A percentile compares a stretch with the other conserved stretches of the same genome.
Conservation (phyloP, 2,797 vertebrate species). For the Merluccius polli region DNA sequence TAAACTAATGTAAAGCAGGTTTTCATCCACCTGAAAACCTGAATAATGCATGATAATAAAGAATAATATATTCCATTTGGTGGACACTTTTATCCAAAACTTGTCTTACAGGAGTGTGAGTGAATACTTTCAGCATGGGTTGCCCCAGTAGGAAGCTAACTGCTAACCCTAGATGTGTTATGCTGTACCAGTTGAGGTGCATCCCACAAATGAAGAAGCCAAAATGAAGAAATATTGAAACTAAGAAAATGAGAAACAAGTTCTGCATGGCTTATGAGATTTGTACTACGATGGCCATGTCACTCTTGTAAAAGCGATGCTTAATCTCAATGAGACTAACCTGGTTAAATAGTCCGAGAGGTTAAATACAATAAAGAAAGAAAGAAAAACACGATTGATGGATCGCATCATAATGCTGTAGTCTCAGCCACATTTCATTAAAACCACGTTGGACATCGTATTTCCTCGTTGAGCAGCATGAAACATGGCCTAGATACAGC, state of each 20-base stretch:
- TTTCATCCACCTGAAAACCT: slow-evolving; percentile 1
- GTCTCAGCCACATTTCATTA: not conserved
- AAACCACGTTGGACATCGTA: not conserved
- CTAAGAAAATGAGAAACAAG: not conserved
- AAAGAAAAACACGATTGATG: not conserved
- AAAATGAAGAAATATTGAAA: not conserved
- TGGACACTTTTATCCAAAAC: slow-evolving; percentile 1
- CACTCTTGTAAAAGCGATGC: not conserved
- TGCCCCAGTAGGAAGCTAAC: not conserved
- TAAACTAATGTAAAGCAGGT: not conserved
- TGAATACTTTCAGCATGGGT: not conserved
- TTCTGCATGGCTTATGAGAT: not conserved
- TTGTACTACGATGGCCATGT: not conserved
- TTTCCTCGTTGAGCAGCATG: not conserved
- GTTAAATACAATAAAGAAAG: not conserved
- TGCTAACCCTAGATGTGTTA: not conserved
- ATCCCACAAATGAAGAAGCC: not conserved
- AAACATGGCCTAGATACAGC: not conserved
- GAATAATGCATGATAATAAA: not conserved
- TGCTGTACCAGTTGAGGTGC: not conserved
- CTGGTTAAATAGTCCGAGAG: not conserved
- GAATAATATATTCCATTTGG: slow-evolving; percentile 1
- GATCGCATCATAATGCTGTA: not conserved
- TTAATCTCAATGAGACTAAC: not conserved
- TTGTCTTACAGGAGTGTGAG: not conserved